These are phyloP conservation scores for Parambassis ranga DNA, from an alignment of 2,797 vertebrate species.

Conservation along the genomic window DNA sequence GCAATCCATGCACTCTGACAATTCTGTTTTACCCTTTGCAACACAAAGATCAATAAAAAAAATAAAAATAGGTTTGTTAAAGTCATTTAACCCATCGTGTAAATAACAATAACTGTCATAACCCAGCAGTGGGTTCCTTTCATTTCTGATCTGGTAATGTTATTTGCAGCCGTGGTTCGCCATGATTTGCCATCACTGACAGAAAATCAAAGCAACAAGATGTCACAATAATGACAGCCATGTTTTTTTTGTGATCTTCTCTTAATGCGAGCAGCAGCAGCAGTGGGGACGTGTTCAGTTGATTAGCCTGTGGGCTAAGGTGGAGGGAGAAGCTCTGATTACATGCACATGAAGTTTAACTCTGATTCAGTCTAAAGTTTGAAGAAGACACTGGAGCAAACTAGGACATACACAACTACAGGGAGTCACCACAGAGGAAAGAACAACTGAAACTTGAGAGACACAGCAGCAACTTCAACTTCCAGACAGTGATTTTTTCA, in stretches of 20 bases:
- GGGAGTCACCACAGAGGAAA: too few species aligned
- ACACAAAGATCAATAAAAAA: background rate
- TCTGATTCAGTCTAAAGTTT: too few species aligned
- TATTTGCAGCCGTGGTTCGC: too few species aligned
- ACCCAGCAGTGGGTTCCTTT: background rate
- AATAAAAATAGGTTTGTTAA: background rate
- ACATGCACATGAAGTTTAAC: too few species aligned
- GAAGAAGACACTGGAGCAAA: too few species aligned
- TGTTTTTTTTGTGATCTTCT: background rate
- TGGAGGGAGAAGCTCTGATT: too few species aligned
- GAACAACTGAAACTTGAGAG: too few species aligned
- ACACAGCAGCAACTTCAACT: too few species aligned
- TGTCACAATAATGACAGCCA: background rate
- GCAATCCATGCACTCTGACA: background rate
- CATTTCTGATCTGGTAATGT: background rate
- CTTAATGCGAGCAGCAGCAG: background rate
- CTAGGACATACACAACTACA: too few species aligned
- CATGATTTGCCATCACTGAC: background rate
- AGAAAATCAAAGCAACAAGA: background rate
- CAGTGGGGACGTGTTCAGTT: too few species aligned
- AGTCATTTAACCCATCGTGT: background rate
- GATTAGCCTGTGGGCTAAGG: too few species aligned
- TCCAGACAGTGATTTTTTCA: too few species aligned
- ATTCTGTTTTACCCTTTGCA: constrained; percentile 1
- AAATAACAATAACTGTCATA: background rate